phyloP scores from a whole-genome alignment of 2,113 vertebrate species.

The Cinclus mexicanus region DNA sequence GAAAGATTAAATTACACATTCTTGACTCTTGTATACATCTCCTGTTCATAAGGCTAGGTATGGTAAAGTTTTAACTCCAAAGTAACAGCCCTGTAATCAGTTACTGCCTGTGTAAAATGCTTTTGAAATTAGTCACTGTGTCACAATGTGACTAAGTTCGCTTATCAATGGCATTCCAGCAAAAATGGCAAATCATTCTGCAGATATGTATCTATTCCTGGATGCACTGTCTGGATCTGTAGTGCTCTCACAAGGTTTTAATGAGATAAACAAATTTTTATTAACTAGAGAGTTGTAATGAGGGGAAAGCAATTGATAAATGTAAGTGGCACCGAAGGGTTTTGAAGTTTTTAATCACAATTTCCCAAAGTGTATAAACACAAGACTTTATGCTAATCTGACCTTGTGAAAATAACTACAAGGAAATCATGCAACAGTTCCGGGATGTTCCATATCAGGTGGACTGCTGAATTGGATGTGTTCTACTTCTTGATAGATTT shows the following conservation, averaged over 20 bases:
- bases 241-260: background rate
- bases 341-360: background rate
- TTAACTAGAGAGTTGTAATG: background rate
- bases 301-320: background rate
- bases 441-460: background rate
- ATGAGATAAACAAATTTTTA: background rate
- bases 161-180: background rate
- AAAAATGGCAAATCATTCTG: conserved; percentile 29
- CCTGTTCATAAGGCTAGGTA: background rate
- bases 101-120: conserved; percentile 36
- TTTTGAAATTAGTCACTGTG: conserved; percentile 48
- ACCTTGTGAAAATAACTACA: background rate
- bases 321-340: background rate
- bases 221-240: background rate
- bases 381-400: background rate
- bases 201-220: background rate
- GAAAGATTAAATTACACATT: background rate
- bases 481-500: background rate
- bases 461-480: background rate
- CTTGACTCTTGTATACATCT: background rate
- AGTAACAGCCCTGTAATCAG: conserved; percentile 41
- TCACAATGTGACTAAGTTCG: conserved; percentile 47
- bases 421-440: background rate
- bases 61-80: conserved; percentile 21
- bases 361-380: background rate